phyloP scores from a whole-genome alignment of 2,113 vertebrate species.

The Amazona guildingii region DNA sequence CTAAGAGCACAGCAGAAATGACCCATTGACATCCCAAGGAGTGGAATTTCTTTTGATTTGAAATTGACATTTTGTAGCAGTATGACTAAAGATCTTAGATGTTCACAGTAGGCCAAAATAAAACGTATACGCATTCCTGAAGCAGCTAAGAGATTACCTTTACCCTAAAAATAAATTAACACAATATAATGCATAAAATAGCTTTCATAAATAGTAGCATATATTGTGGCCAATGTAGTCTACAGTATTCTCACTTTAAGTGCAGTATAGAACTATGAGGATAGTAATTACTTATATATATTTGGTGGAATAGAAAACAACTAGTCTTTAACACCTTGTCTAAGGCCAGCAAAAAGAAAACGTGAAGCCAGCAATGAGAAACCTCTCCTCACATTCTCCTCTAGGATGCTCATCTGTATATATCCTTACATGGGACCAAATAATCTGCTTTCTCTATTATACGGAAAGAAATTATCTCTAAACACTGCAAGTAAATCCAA shows the following conservation, averaged over 20 bases:
- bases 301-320: neutral
- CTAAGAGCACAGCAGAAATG: neutral
- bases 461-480: neutral
- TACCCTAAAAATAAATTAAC: neutral
- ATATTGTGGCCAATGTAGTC: neutral
- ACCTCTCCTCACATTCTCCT: neutral
- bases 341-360: neutral
- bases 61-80: conserved; percentile 54
- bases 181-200: neutral
- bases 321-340: neutral
- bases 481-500: neutral
- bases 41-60: neutral
- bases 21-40: neutral
- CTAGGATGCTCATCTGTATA: neutral
- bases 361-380: neutral
- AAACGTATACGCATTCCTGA: neutral
- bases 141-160: neutral
- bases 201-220: neutral
- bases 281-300: neutral
- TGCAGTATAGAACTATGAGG: neutral
- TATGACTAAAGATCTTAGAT: neutral
- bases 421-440: neutral
- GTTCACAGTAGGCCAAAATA: neutral
- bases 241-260: neutral
- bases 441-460: neutral